Percentiles rank a stretch among this genome's conserved stretches.
These are phyloP conservation scores for Saccostrea glomerata DNA, from an alignment of 1,140 invertebrate species.

Conservation along the genomic window DNA sequence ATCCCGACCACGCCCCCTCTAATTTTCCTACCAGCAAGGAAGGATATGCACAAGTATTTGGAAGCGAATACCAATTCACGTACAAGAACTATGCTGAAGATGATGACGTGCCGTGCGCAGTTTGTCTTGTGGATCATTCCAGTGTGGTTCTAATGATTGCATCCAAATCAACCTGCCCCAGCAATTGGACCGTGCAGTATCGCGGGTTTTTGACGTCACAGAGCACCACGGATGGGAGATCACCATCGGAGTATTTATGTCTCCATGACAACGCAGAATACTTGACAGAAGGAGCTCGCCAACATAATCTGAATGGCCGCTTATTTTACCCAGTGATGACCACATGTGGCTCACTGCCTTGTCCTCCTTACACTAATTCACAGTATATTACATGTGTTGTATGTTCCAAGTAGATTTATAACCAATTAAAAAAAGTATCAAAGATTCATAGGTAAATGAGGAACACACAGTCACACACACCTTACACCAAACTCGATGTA, in stretches of 20 bases:
- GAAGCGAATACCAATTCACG: conserved; percentile 39
- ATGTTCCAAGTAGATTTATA: conserved; percentile 41
- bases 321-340: conserved; percentile 42
- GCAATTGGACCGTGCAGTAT: conserved; percentile 23
- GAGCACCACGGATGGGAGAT: neutral
- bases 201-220: neutral
- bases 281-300: neutral
- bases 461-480: too few species aligned
- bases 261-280: conserved; percentile 24
- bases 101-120: conserved; percentile 48
- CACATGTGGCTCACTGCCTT: conserved; percentile 31
- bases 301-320: conserved; percentile 9
- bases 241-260: neutral
- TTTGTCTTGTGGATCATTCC: neutral
- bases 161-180: neutral
- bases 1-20: neutral
- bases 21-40: neutral
- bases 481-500: too few species aligned
- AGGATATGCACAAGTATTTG: neutral
- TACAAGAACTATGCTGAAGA: neutral
- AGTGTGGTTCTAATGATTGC: conserved; percentile 30
- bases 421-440: neutral
- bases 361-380: conserved; percentile 43
- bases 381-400: conserved; percentile 39
- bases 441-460: too few species aligned